Evolutionary conservation across 2,797 vertebrate genomes (phyloP), one percentile per base, ranked within the genome.

Genomic region (Crypturellus tataupa): DNA sequence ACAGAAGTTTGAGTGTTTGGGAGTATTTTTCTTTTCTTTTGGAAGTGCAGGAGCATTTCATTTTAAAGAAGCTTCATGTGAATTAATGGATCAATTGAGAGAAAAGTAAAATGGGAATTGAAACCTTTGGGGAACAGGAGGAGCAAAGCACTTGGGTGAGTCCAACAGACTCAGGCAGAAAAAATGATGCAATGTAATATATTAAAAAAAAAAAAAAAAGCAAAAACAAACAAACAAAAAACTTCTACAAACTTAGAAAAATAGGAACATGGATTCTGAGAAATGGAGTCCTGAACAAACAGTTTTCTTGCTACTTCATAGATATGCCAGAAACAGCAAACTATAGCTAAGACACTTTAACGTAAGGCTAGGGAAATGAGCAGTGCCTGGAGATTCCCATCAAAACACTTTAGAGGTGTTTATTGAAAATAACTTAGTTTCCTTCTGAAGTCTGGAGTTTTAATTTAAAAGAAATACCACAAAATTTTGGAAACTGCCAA

Each of bases 231-330:
- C 42, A 44, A 44, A 44, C 42, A 18, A 44, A 53, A 78, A 25
- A 27, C 7, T 27, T 83, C 42, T 18, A 33, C 3, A n/a, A 16
- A 25, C 25, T 17, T 60, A 69, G 21, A 47, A 51, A 62, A 73
- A 59, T 13, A 11, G 0, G 4, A 55, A 37, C 40, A 33, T 9
- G 2, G 1, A 10, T 31, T 55, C n/a, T n/a, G 35, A 75, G 39
- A 81, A 76, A 11, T 4, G 9, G 13, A 64, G 17, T 27, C 49
- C 29, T 49, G 58, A 68, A 19, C 6, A 60, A 11, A 17, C 13
- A 40, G 17, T 40, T 3, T 10, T 19, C 6, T 78, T 10, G 40
- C 18, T 77, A 5, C 12, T 51, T 64, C 59, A 46, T 56, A 42
- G 27, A 39, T 42, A 35, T 62, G 27, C 14, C 35, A 42, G 75